phyloP scores from a whole-genome alignment of 2,888 invertebrate species.

The Bombylius major region DNA sequence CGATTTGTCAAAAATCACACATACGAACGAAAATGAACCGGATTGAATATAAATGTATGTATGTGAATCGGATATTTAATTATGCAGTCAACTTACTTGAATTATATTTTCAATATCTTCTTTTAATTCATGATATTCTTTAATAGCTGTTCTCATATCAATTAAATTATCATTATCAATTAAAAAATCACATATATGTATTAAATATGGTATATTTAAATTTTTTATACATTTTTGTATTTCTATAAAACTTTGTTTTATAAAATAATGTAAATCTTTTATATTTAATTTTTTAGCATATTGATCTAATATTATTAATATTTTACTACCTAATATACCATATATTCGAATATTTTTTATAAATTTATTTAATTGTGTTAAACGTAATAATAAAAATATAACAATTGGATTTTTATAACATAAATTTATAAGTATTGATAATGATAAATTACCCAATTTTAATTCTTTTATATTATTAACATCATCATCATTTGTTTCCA shows the following conservation, averaged over 20 bases:
- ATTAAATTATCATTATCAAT: conserved; percentile 18
- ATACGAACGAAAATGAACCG: too few species aligned
- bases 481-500: not conserved
- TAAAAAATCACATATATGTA: conserved; percentile 31
- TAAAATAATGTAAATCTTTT: conserved; percentile 26
- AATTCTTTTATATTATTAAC: not conserved
- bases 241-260: conserved; percentile 28
- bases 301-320: conserved; percentile 32
- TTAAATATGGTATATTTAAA: conserved; percentile 29
- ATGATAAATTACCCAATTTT: conserved; percentile 38
- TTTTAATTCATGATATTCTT: conserved; percentile 23
- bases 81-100: conserved; percentile 21
- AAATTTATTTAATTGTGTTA: conserved; percentile 43
- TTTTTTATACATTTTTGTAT: conserved; percentile 26
- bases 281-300: conserved; percentile 24
- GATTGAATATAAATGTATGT: too few species aligned
- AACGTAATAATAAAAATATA: conserved; percentile 56
- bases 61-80: too few species aligned
- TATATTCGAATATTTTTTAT: conserved; percentile 27
- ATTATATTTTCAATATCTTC: conserved; percentile 27
- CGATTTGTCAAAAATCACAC: too few species aligned
- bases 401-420: conserved; percentile 68
- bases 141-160: conserved; percentile 28
- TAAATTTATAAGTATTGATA: conserved; percentile 63
- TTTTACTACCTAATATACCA: conserved; percentile 31